A percentile compares a stretch with the other conserved stretches of the same genome.
phyloP scores from a whole-genome alignment of 2,797 vertebrate genomes.

The Melopsittacus undulatus region DNA sequence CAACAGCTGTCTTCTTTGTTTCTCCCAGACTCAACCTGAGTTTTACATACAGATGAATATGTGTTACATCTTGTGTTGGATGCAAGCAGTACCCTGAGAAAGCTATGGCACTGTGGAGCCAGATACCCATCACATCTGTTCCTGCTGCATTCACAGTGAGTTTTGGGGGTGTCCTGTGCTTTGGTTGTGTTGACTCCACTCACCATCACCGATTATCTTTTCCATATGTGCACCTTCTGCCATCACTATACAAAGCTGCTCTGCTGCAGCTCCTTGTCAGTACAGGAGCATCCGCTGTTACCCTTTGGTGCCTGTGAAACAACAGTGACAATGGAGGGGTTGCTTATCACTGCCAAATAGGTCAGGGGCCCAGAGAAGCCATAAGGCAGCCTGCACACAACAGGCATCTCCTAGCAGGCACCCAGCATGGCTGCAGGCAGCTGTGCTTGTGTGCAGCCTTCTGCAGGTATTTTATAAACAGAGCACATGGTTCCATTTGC shows the following conservation, averaged over 20 bases:
- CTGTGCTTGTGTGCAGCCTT: background rate
- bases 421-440: accelerated
- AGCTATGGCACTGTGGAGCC: accelerated
- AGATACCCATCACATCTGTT: background rate
- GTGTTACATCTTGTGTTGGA: background rate
- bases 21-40: background rate
- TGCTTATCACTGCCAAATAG: background rate
- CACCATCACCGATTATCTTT: background rate
- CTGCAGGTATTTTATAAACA: constrained; percentile 48
- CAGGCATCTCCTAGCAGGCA: background rate
- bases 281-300: accelerated
- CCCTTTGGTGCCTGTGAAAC: background rate
- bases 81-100: background rate
- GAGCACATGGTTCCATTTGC: background rate
- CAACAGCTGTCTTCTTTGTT: constrained; percentile 18
- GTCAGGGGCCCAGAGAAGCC: background rate
- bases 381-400: accelerated
- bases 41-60: background rate
- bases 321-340: background rate
- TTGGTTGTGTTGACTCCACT: background rate
- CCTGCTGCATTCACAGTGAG: accelerated
- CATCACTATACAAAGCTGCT: background rate
- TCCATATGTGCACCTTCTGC: background rate
- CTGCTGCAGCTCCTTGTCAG: background rate
- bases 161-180: background rate